Evolutionary conservation across 2,113 vertebrate species (phyloP), one percentile per base, ranked within the genome.

Genomic region (Puntigrus tetrazona): DNA sequence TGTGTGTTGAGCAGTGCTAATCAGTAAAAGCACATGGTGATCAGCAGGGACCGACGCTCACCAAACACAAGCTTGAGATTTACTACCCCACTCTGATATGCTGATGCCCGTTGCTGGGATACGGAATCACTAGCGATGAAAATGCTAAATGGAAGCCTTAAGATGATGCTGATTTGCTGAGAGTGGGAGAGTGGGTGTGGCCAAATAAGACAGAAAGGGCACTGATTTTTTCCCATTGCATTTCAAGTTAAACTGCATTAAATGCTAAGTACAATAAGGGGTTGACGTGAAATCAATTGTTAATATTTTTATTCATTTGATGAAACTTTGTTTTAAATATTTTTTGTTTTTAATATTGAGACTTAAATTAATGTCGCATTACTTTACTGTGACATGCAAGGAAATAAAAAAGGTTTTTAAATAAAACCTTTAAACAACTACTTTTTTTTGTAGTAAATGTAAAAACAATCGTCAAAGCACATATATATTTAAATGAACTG

Each of bases 21-120:
- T 95, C 94, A 90, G 88, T 81, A 43, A 84, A 88, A 92, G 93
- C 95, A 94, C 96, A 95, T 92, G 94, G 93, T 90, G 93, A 90
- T 45, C 84, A 84, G 85, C 83, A 84, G 90, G 94, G 91, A 85
- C 82, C 84, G 81, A 88, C 83, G 89, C 84, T 87, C 89, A 86
- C 91, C 91, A 87, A 72, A 86, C 90, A 88, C 80, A 78, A 88
- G 92, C 91, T 88, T 77, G 78, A 82, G 25, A 87, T 78, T 75
- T 86, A 84, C 91, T 83, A 75, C 90, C 87, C 89, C 86, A 82
- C 91, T 34, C 83, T 85, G 88, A 92, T 92, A 89, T 89, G 89
- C 92, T 90, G 90, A 83, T 90, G 80, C 47, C 55, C 69, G 94
- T 96, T 95, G 92, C 93, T 91, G 43, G 13, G 93, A 91, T 90